Evolutionary conservation across 2,797 vertebrate genomes (phyloP), one percentile per base, ranked within the genome.

Genomic region (Antennarius maculatus): DNA sequence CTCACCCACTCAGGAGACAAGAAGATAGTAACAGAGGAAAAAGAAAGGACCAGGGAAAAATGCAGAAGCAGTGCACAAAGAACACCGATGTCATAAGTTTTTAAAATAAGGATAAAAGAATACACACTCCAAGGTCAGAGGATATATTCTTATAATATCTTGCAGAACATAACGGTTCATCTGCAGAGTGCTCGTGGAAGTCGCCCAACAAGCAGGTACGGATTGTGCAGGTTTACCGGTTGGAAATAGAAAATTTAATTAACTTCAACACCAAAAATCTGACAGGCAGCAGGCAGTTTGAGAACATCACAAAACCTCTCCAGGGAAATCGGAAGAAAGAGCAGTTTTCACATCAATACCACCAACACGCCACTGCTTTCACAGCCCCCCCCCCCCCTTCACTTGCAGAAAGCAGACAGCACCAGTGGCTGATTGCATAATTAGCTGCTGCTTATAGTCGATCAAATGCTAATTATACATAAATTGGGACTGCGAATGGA

Each of bases 391-490:
- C 28, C 53, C 31, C 73, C 39, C 37, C 28, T 47, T 49, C 16
- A 34, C 47, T 59, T 69, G 27, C 69, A 79, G 57, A 52, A 29
- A 59, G 52, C 62, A 53, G 54, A 0, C 66, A 43, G 61, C 18
- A 14, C 14, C 51, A 63, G 58, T 27, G 53, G 12, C 57, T 88
- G 82, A 86, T 80, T 83, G 66, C 64, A 45, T 77, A 64, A 86
- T 86, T 79, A 78, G 59, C 59, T 57, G 65, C 60, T 73, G 76
- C 31, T 54, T 76, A 72, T 64, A 50, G 66, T 80, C 82, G 85
- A 85, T 81, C 72, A 81, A 62, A 66, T 59, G 74, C 76, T 86
- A 82, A 88, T 83, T 84, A 69, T 66, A 68, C 69, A 34, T 69
- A 82, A 73, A 85, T 69, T 80, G 74, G 15, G 5, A 63, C 46